These are phyloP conservation scores for Ctenicera cuprea DNA, from an alignment of 2,888 invertebrate genomes.

Conservation along the genomic window DNA sequence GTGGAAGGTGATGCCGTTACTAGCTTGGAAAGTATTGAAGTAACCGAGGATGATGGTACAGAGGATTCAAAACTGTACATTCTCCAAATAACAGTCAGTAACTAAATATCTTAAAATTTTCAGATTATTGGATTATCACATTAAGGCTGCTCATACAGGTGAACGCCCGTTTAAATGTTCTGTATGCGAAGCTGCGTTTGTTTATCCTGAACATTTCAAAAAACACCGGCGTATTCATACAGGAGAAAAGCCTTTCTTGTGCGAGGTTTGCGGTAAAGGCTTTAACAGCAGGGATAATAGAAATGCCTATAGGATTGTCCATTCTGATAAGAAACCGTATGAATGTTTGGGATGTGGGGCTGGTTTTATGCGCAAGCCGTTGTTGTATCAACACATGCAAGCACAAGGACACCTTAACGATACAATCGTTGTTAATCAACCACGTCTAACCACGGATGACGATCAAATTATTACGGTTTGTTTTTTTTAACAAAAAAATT, in stretches of 20 bases:
- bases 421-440: slow-evolving; percentile 89
- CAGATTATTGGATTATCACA: no score
- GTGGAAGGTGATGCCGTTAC: slow-evolving; percentile 59
- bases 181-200: slow-evolving; percentile 89
- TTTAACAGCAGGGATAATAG: slow-evolving; percentile 90
- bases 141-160: no score
- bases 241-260: no score
- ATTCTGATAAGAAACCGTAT: slow-evolving; percentile 91
- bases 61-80: slow-evolving; percentile 74
- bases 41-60: slow-evolving; percentile 57
- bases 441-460: slow-evolving; percentile 79
- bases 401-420: slow-evolving; percentile 84
- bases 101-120: no score
- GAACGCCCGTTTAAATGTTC: no score
- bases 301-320: slow-evolving; percentile 89
- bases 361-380: slow-evolving; percentile 89
- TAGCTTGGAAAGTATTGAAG: slow-evolving; percentile 57
- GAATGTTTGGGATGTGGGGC: slow-evolving; percentile 88
- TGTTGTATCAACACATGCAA: slow-evolving; percentile 86
- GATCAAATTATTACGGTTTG: no score
- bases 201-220: slow-evolving; percentile 89
- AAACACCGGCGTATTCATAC: slow-evolving; percentile 88
- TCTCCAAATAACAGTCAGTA: no score
- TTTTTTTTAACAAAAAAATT: no score
- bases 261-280: slow-evolving; percentile 87